Percentiles rank a stretch among this genome's conserved stretches.
Evolutionary conservation across 2,888 invertebrate species (phyloP).

Genomic region (Athripsodes cinereus): DNA sequence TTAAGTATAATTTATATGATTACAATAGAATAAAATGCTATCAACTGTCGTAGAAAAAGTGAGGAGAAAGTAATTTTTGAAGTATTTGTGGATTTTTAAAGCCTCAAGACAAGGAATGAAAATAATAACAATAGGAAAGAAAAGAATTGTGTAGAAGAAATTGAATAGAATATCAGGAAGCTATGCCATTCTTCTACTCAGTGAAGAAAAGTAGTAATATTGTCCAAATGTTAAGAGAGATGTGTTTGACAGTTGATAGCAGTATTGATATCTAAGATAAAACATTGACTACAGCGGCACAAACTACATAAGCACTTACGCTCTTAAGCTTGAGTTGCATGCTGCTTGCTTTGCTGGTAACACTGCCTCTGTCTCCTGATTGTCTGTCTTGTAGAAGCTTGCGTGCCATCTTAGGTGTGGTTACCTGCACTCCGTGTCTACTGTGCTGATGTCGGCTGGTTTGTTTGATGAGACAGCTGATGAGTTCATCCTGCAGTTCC

Average conservation of each 20-base stretch:
- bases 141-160: too few species aligned
- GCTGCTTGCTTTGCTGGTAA: conserved; percentile 17
- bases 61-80: too few species aligned
- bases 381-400: conserved; percentile 11
- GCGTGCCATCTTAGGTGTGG: conserved; percentile 30
- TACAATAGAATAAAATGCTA: too few species aligned
- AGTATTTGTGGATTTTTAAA: too few species aligned
- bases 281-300: conserved; percentile 1
- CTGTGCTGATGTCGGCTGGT: conserved; percentile 80
- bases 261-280: not conserved
- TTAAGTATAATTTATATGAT: too few species aligned
- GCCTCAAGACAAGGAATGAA: too few species aligned
- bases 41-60: too few species aligned
- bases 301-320: conserved; percentile 37
- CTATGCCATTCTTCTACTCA: too few species aligned
- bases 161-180: too few species aligned
- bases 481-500: conserved; percentile 90
- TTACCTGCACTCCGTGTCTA: conserved; percentile 82
- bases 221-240: too few species aligned
- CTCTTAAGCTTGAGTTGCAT: conserved; percentile 44
- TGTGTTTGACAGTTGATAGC: not conserved
- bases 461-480: conserved; percentile 86
- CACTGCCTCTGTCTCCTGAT: conserved; percentile 13
- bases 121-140: too few species aligned
- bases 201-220: too few species aligned